Conservation (phyloP, 2,797 vertebrate species). For the Artibeus lituratus region DNA sequence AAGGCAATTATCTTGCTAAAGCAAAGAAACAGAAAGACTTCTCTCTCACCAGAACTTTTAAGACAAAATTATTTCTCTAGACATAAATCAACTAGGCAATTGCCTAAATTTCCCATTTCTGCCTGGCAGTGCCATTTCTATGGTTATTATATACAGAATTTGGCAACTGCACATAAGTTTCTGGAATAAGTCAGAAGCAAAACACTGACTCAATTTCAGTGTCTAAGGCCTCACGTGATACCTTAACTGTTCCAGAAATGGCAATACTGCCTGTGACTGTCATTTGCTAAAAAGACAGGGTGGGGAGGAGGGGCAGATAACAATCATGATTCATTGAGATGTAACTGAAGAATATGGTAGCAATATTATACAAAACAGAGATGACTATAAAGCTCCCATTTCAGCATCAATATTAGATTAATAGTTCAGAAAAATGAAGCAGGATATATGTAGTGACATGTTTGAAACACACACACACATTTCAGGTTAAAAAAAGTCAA, state of each 20-base stretch:
- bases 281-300: not conserved
- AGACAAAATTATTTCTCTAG: slow-evolving; percentile 35
- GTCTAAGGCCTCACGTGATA: not conserved
- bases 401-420: not conserved
- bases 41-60: slow-evolving; percentile 24
- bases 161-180: not conserved
- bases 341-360: not conserved
- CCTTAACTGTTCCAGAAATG: not conserved
- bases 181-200: not conserved
- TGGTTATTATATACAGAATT: not conserved
- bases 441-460: not conserved
- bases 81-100: not conserved
- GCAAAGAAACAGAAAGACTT: slow-evolving; percentile 20
- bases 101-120: not conserved
- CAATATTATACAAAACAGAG: not conserved
- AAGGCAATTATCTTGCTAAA: slow-evolving; percentile 15
- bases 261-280: not conserved
- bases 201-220: not conserved
- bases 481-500: not conserved
- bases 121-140: not conserved
- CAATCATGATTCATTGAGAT: not conserved
- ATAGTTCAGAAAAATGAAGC: not conserved
- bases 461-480: not conserved
- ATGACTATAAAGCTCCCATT: not conserved
- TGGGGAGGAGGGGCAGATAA: not conserved